Percentiles rank a stretch among this genome's conserved stretches.
Conservation (phyloP, 2,113 vertebrate species). For the Hemiprocne comata region DNA sequence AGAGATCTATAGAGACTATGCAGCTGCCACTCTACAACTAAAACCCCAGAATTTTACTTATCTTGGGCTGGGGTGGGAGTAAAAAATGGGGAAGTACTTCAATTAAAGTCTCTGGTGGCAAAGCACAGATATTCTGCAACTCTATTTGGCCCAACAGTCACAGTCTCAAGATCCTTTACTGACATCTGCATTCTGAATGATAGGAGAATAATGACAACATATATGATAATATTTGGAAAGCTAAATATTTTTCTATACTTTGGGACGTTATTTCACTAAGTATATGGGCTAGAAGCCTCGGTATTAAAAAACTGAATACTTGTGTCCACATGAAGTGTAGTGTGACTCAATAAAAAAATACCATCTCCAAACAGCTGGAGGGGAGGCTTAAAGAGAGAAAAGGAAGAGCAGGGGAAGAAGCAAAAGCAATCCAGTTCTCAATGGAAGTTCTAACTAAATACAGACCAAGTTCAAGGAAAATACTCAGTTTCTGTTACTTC, state of each 20-base stretch:
- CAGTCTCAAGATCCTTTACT: not conserved
- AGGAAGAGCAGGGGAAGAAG: not conserved
- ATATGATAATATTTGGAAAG: not conserved
- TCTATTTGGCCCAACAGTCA: not conserved
- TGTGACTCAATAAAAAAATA: not conserved
- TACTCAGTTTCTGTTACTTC: not conserved
- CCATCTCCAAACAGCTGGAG: not conserved
- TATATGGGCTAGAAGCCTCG: not conserved
- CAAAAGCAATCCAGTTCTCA: not conserved
- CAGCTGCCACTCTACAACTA: not conserved
- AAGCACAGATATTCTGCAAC: not conserved
- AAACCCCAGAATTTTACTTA: not conserved
- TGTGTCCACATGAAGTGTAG: not conserved
- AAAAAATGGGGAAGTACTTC: not conserved
- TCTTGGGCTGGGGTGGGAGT: not conserved
- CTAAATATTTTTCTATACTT: not conserved
- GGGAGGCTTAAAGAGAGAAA: not conserved
- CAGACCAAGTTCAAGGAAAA: not conserved
- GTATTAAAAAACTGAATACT: not conserved
- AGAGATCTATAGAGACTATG: not conserved
- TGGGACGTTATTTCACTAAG: not conserved
- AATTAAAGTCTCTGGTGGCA: not conserved
- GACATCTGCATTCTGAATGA: not conserved
- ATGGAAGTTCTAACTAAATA: not conserved
- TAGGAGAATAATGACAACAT: not conserved